A percentile compares a stretch with the other conserved stretches of the same genome.
Conservation (phyloP, 1,140 invertebrate species). For the Sinella curviseta region DNA sequence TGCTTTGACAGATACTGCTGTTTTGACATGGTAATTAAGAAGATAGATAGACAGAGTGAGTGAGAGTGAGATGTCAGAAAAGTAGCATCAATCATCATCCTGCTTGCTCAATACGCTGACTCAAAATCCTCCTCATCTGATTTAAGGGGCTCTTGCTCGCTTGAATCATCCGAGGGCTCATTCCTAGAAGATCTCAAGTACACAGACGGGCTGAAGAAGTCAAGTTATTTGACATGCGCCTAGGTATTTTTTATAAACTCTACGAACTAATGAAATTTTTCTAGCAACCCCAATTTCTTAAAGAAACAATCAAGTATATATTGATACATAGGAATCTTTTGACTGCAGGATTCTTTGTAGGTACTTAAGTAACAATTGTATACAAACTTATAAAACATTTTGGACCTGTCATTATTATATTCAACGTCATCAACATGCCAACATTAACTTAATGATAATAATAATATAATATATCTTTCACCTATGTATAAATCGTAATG, state of each 20-base stretch:
- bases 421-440: too few species aligned
- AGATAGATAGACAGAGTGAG: background rate
- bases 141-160: background rate
- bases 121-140: background rate
- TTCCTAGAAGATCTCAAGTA: constrained; percentile 19
- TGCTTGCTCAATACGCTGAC: background rate
- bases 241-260: background rate
- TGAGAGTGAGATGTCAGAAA: background rate
- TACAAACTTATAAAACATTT: too few species aligned
- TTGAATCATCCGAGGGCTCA: background rate
- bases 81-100: background rate
- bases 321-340: too few species aligned
- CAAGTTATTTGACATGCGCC: background rate
- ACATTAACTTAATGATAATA: too few species aligned
- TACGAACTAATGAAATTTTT: too few species aligned
- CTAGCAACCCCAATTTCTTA: too few species aligned
- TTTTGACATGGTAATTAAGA: background rate
- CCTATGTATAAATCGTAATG: too few species aligned
- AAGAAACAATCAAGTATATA: too few species aligned
- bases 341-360: too few species aligned
- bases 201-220: constrained; percentile 9
- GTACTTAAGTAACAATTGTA: too few species aligned
- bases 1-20: constrained; percentile 3
- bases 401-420: too few species aligned
- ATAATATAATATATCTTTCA: too few species aligned